These are phyloP conservation scores for Pegoplata infirma DNA, from an alignment of 2,888 invertebrate species.

Conservation along the genomic window DNA sequence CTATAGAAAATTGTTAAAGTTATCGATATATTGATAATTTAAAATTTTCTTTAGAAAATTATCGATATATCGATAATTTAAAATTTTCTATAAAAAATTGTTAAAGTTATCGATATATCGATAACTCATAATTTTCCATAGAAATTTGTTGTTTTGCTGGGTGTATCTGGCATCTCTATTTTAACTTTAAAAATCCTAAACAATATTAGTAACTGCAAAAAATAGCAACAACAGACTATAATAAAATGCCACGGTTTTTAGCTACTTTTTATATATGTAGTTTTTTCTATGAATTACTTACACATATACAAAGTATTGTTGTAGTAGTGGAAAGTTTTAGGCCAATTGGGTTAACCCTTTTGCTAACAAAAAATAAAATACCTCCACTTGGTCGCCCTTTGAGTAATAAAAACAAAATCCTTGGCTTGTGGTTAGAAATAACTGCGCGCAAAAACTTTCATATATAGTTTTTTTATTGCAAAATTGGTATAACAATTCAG, in stretches of 20 bases:
- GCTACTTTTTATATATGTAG: constrained; percentile 32
- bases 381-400: constrained; percentile 65
- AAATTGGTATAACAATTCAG: constrained; percentile 8
- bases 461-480: constrained; percentile 45
- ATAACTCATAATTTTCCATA: too few relatives aligned
- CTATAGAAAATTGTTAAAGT: too few relatives aligned
- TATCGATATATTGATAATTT: too few relatives aligned
- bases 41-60: too few relatives aligned
- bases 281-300: constrained; percentile 26
- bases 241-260: constrained; percentile 32
- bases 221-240: neutral
- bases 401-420: constrained; percentile 56
- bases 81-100: too few relatives aligned
- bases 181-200: neutral
- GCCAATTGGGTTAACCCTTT: constrained; percentile 67
- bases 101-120: too few relatives aligned
- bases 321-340: constrained; percentile 26
- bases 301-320: constrained; percentile 44
- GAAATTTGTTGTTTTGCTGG: too few relatives aligned
- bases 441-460: constrained; percentile 41
- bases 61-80: too few relatives aligned
- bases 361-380: too few relatives aligned
- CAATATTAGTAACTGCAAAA: neutral
- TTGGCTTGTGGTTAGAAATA: constrained; percentile 54
- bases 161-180: constrained; percentile 25